phyloP scores from a whole-genome alignment of 2,888 invertebrate genomes.

The Coelogynopora nodosa region DNA sequence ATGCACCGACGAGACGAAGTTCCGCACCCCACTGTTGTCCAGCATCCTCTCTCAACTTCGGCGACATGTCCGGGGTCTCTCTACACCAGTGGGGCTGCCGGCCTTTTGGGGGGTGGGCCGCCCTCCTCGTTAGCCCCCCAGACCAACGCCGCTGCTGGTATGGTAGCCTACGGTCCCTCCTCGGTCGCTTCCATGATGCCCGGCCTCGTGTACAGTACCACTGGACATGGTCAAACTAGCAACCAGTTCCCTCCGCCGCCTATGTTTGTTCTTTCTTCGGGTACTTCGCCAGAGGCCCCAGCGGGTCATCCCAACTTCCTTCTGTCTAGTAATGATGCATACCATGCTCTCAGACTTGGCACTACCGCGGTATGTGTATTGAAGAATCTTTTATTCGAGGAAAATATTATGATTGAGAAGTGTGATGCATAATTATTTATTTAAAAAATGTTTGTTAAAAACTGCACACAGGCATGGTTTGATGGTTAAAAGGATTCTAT shows the following conservation, averaged over 20 bases:
- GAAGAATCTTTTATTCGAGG: no score
- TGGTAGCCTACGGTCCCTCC: background rate
- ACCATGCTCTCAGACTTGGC: background rate
- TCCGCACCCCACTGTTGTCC: background rate
- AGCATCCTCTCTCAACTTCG: background rate
- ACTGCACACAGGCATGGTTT: no score
- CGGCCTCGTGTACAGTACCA: no score
- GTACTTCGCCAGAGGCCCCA: background rate
- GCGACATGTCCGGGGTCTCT: constrained; percentile 6
- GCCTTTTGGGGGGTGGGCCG: background rate
- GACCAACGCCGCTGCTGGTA: background rate
- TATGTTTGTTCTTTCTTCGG: background rate
- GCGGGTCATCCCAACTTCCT: background rate
- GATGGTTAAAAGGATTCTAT: no score
- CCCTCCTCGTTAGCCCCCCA: background rate
- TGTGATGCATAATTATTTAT: no score
- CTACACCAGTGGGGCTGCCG: background rate
- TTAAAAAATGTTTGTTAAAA: no score
- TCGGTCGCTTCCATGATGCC: no score
- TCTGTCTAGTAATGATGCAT: background rate
- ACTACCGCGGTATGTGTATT: background rate
- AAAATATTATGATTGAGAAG: no score
- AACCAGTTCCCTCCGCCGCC: background rate
- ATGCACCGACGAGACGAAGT: constrained; percentile 24
- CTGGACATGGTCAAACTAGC: background rate